Base-by-base conservation (phyloP, 2,797 vertebrate genomes). In the Melanotaenia pygmaea region DNA sequence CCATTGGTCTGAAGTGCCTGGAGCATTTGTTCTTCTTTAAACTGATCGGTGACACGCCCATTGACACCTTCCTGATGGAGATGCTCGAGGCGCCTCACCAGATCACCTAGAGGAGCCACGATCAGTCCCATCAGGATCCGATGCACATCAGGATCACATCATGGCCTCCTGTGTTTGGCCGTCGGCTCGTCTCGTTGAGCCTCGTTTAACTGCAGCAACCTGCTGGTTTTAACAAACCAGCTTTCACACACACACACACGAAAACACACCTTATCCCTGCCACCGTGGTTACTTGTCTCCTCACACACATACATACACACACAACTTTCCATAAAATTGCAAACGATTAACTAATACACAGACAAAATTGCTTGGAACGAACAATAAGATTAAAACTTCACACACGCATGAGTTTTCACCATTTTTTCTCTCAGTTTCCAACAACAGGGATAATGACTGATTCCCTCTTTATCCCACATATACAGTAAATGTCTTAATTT, bases 1-100 rank as follows among this genome's bases (percentile, higher is more conserved):
- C 97, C 81, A 96, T 98, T 3, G 96, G 97, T 74, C 93, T 98
- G 4, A 98, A 98, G 88, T 98, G 97, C 89, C 92, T 98, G 88
- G 97, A 98, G 93, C 97, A 98, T 89, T 95, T 98, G 84, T 98
- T 97, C 92, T 98, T 98, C 93, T 98, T 98, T 86, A 98, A 98
- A 91, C 95, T 98, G 82, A 98, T 98, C 4, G 97, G 97, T 0
- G 97, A 98, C 92, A 98, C 97, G 35, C 97, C 97, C 77, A 98
- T 98, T 1, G 97, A 98, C 94, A 98, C 96, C 84, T 97, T 97
- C 90, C 95, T 98, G 76, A 97, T 97, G 97, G 97, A 98, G 92
- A 97, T 98, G 97, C 94, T 97, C 0, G 96, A 97, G 91, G 96
- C 96, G 5, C 96, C 96, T 43, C 96, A 97, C 90, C 96, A 96